phyloP scores from a whole-genome alignment of 2,113 vertebrate genomes.

The Gobius niger region DNA sequence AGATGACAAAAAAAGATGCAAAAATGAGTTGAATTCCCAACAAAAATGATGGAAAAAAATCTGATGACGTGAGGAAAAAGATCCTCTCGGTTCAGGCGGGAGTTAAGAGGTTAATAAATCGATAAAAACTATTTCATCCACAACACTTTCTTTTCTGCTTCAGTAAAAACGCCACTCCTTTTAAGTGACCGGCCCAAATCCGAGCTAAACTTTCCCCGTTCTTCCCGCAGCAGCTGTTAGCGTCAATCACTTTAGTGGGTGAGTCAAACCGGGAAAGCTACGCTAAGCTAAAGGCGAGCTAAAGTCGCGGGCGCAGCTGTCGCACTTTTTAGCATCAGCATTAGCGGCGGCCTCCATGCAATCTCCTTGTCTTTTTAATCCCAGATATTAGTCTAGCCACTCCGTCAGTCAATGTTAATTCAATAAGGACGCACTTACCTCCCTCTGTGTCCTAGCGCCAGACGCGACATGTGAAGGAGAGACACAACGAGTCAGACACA shows the following conservation, averaged over 20 bases:
- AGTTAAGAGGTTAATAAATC: too few species aligned
- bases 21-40: too few species aligned
- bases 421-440: constrained; percentile 74
- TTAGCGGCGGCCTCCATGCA: constrained; percentile 28
- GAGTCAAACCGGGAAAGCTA: constrained; percentile 32
- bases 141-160: too few species aligned
- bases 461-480: constrained; percentile 34
- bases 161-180: not conserved
- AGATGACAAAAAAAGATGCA: too few species aligned
- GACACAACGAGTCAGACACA: constrained; percentile 16
- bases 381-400: constrained; percentile 42
- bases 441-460: constrained; percentile 74
- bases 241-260: constrained; percentile 26
- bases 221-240: constrained; percentile 35
- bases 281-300: constrained; percentile 9
- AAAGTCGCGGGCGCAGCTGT: not conserved
- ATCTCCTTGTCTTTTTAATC: constrained; percentile 4
- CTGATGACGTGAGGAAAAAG: too few species aligned
- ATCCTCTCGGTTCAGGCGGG: too few species aligned
- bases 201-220: not conserved
- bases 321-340: not conserved
- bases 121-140: too few species aligned
- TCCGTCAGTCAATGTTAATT: constrained; percentile 63
- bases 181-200: not conserved
- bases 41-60: too few species aligned